Conservation (phyloP, 37 sponge, comb jelly and placozoan species). For the Geodia barretti region DNA sequence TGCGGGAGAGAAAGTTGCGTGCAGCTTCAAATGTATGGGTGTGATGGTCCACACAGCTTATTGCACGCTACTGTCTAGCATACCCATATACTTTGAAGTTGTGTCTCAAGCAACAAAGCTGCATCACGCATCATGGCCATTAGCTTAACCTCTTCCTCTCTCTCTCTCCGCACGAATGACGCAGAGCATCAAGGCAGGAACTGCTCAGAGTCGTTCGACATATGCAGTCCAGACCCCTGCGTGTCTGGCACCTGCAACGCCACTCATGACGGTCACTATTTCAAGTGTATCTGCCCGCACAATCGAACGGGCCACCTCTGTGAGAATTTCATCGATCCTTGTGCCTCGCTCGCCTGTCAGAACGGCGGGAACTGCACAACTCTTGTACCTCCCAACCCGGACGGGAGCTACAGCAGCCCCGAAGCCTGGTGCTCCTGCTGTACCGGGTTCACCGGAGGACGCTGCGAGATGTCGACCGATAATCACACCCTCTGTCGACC, state of each 20-base stretch:
- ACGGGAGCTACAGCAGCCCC: conserved; percentile 6
- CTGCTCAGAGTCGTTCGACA: conserved; percentile 21
- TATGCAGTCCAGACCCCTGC: conserved; percentile 54
- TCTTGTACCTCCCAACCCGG: background rate
- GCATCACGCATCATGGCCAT: no score
- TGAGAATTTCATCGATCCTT: conserved; percentile 23
- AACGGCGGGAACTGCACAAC: conserved; percentile 31
- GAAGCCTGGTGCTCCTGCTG: conserved; percentile 13
- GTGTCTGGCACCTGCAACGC: conserved; percentile 40
- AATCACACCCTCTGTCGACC: background rate
- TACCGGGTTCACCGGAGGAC: background rate
- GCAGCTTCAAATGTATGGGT: no score
- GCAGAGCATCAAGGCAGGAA: conserved; percentile 24
- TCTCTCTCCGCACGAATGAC: no score
- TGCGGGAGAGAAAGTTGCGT: no score
- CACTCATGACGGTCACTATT: conserved; percentile 10
- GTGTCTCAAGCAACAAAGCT: no score
- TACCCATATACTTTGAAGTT: no score
- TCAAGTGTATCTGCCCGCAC: conserved; percentile 43
- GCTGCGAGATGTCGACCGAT: background rate
- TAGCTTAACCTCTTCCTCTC: background rate
- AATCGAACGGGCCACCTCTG: conserved; percentile 38
- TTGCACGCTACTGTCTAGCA: no score
- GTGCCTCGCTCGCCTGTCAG: background rate
- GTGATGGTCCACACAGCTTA: no score